A percentile compares a stretch with the other conserved stretches of the same genome.
These are phyloP conservation scores for Stenoptilia bipunctidactyla DNA, from an alignment of 2,888 invertebrate species.

Conservation along the genomic window DNA sequence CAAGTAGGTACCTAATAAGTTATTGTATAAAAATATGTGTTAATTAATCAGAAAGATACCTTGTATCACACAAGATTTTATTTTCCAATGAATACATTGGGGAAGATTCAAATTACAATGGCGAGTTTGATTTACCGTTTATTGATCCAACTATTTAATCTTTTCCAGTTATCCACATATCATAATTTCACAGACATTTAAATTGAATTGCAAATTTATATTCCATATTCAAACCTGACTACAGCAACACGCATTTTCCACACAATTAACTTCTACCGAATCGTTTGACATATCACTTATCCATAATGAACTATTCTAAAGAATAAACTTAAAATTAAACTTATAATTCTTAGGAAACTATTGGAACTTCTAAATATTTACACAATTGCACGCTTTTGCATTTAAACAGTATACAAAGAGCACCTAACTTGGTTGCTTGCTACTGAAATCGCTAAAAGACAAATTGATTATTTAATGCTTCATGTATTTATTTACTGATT, in stretches of 20 bases:
- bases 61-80: no score
- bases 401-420: conserved; percentile 35
- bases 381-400: conserved; percentile 41
- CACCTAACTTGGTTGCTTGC: conserved; percentile 31
- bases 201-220: no score
- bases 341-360: not conserved
- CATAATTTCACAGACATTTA: no score
- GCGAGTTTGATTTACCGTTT: no score
- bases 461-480: not conserved
- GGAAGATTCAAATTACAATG: no score
- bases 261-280: not conserved
- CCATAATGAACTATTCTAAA: not conserved
- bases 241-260: conserved; percentile 1
- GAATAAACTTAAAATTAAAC: not conserved
- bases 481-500: no score
- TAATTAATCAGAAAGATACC: conserved; percentile 19
- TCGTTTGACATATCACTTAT: not conserved
- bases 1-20: conserved; percentile 29
- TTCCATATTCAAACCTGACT: no score
- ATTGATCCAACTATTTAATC: no score
- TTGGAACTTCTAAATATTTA: conserved; percentile 24
- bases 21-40: conserved; percentile 32
- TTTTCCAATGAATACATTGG: no score
- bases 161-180: no score
- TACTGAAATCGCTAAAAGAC: not conserved